phyloP scores from a whole-genome alignment of 1,140 invertebrate species.

The Orchesella cincta region DNA sequence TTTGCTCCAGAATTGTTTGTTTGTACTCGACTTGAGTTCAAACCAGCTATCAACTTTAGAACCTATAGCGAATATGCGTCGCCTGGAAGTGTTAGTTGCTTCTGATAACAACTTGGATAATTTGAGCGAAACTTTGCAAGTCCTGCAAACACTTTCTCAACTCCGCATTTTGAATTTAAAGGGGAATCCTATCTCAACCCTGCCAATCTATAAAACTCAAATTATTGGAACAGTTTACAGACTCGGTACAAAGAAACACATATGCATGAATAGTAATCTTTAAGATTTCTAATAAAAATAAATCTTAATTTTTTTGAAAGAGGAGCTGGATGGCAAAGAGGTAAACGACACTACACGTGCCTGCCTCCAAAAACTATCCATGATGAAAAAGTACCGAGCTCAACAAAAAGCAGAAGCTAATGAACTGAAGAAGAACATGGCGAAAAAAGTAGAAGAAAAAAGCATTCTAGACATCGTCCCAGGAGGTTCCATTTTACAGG shows the following conservation, averaged over 20 bases:
- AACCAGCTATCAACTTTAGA: slow-evolving; percentile 43
- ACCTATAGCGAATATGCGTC: slow-evolving; percentile 38
- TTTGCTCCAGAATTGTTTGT: slow-evolving; percentile 24
- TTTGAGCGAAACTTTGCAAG: neutral
- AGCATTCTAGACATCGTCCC: neutral
- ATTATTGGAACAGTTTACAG: slow-evolving; percentile 35
- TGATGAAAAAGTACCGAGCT: slow-evolving; percentile 35
- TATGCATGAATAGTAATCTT: neutral
- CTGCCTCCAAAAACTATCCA: slow-evolving; percentile 40
- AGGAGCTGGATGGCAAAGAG: slow-evolving; percentile 44
- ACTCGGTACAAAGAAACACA: slow-evolving; percentile 2
- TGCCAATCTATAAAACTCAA: slow-evolving; percentile 43
- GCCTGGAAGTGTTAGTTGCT: slow-evolving; percentile 33
- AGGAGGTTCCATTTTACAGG: too few relatives aligned
- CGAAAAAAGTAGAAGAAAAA: neutral
- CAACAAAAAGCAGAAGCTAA: neutral
- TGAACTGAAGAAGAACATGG: slow-evolving; percentile 1
- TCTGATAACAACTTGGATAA: slow-evolving; percentile 38
- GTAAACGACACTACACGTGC: slow-evolving; percentile 33
- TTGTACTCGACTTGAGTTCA: slow-evolving; percentile 38
- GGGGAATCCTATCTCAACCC: slow-evolving; percentile 41
- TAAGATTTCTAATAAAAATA: neutral
- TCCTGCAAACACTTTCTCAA: slow-evolving; percentile 34
- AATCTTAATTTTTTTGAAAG: slow-evolving; percentile 21
- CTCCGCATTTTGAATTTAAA: slow-evolving; percentile 38